Evolutionary conservation across 2,797 vertebrate genomes (phyloP).

Genomic region (Chelonia mydas): DNA sequence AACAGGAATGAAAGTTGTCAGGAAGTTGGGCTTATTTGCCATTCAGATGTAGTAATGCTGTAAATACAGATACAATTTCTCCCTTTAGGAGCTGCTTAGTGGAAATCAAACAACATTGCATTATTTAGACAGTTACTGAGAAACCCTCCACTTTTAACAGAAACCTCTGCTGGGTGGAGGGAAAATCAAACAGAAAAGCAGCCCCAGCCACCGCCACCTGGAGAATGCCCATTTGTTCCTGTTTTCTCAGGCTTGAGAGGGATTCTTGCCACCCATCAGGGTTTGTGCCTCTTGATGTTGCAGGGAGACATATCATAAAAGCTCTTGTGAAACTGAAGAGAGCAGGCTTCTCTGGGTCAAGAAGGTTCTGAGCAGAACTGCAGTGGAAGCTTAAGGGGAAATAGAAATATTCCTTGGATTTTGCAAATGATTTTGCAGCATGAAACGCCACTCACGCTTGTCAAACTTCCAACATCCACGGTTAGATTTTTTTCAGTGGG

Average conservation of each 20-base stretch:
- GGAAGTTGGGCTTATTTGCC: background rate
- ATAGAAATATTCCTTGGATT: background rate
- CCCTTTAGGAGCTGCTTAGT: slow-evolving; percentile 32
- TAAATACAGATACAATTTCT: background rate
- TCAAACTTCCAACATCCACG: background rate
- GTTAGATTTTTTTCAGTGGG: background rate
- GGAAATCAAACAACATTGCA: slow-evolving; percentile 58
- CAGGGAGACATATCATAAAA: background rate
- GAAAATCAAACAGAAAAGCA: slow-evolving; percentile 30
- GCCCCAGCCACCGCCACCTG: background rate
- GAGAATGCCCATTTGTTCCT: slow-evolving; percentile 33
- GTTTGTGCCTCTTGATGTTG: background rate
- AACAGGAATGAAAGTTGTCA: background rate
- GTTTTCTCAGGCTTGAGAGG: background rate
- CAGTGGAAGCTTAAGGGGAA: background rate
- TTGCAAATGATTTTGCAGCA: background rate
- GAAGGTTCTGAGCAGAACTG: background rate
- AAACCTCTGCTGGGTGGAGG: slow-evolving; percentile 12
- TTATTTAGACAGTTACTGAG: slow-evolving; percentile 53
- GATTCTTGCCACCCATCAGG: background rate
- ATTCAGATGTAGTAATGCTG: background rate
- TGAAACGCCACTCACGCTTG: accelerated
- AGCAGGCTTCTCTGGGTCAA: background rate
- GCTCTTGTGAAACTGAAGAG: background rate
- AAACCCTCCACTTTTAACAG: slow-evolving; percentile 50